Base-by-base conservation (phyloP, 2,113 vertebrate genomes). In the Patagioenas fasciata region DNA sequence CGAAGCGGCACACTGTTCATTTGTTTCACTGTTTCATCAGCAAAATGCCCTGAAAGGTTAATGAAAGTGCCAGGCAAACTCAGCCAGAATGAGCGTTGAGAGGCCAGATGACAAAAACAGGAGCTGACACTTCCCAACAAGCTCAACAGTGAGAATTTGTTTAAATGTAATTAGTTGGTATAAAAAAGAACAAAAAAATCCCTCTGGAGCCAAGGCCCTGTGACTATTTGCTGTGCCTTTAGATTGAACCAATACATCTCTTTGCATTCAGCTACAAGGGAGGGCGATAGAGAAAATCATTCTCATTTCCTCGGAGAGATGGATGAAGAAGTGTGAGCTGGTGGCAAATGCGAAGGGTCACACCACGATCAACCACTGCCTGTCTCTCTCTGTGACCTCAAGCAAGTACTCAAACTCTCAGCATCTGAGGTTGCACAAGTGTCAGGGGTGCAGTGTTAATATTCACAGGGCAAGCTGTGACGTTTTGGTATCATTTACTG, bases 141-240 rank as follows among this genome's bases (percentile, higher is more conserved):
- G 95, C 91, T 85, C 81, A 31, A 85, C 60, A 65, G 16, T 14
- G 90, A 87, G 93, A 71, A 95, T 92, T 92, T 75, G 86, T 94
- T 95, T 88, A 56, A 88, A 89, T 80, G 89, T 82, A 94, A 92
- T 96, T 93, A 91, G 89, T 14, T 89, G 36, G 6, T 70, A 48
- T 64, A 10, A 16, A 50, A 67, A 5, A 73, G 70, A 87, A 42
- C 47, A 90, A 85, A 61, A 71, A 80, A 72, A 62, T 50, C 78
- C 67, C 94, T 78, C 13, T 80, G 88, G 94, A 91, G 53, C 26
- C 15, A 47, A 54, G 36, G 28, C 78, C 88, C 31, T 29, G 82
- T 4, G 72, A 62, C 58, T 62, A 4, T 92, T 80, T 66, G 58
- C 94, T 36, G 32, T n/a, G 48, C 25, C 62, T 95, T 51, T 34